phyloP scores from a whole-genome alignment of 1,140 invertebrate genomes.

The Frieseomelitta varia region DNA sequence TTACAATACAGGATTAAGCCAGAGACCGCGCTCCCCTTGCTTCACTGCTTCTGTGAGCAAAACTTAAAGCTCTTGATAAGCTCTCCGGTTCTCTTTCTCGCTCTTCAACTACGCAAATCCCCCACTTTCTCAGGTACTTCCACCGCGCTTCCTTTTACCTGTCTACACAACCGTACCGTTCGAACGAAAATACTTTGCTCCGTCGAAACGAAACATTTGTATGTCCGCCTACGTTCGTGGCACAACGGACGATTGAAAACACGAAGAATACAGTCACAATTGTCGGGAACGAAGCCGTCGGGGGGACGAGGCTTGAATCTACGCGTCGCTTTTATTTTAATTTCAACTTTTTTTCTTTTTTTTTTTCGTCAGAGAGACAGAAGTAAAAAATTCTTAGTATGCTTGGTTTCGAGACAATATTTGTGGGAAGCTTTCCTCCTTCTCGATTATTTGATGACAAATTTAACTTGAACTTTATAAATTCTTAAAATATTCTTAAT shows the following conservation, averaged over 20 bases:
- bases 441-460: too few relatives aligned
- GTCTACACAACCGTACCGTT: conserved; percentile 6
- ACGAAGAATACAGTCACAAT: neutral
- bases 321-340: neutral
- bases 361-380: neutral
- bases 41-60: conserved; percentile 60
- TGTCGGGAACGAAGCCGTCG: conserved; percentile 7
- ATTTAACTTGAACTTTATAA: too few relatives aligned
- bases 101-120: conserved; percentile 38
- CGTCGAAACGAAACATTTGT: neutral
- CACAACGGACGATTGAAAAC: conserved; percentile 6
- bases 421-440: too few relatives aligned
- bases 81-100: conserved; percentile 61
- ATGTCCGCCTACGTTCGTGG: neutral
- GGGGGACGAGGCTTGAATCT: neutral
- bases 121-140: conserved; percentile 35
- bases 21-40: conserved; percentile 51
- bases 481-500: too few relatives aligned
- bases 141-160: conserved; percentile 22
- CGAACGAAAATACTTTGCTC: conserved; percentile 44
- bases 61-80: conserved; percentile 80
- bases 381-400: too few relatives aligned
- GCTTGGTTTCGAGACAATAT: too few relatives aligned
- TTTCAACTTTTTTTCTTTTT: neutral
- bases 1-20: conserved; percentile 80